These are phyloP conservation scores for Ischnus inquisitorius DNA, from an alignment of 2,888 invertebrate species.

Conservation along the genomic window DNA sequence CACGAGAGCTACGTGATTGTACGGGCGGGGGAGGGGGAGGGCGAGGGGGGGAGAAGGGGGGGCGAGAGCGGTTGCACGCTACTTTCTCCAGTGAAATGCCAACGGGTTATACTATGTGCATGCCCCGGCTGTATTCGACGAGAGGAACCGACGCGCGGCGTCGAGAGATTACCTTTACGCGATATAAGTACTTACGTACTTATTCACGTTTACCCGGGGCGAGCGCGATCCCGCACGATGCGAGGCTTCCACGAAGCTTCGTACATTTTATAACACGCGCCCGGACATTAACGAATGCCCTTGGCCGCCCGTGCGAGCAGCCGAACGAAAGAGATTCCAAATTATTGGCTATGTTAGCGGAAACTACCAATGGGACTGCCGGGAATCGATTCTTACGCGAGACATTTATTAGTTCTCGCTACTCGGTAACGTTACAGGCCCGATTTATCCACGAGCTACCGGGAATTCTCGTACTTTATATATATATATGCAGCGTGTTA, in stretches of 20 bases:
- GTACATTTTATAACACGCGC: constrained; percentile 4
- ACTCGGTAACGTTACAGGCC: constrained; percentile 1
- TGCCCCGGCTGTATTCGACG: constrained; percentile 23
- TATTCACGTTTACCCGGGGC: constrained; percentile 40
- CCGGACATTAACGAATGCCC: constrained; percentile 8
- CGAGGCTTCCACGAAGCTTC: neutral
- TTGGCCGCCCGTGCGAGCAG: neutral
- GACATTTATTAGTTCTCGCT: constrained; percentile 13
- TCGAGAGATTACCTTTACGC: constrained; percentile 58
- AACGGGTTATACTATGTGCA: constrained; percentile 74
- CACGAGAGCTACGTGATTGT: neutral
- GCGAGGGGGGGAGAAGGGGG: constrained; percentile 22
- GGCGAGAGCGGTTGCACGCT: constrained; percentile 74
- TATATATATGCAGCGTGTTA: neutral
- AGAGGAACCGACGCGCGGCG: constrained; percentile 62
- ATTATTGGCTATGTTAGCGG: neutral
- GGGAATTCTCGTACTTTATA: constrained; percentile 26
- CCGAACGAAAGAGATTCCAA: neutral
- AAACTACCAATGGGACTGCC: constrained; percentile 8
- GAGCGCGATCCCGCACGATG: neutral
- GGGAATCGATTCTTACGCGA: neutral
- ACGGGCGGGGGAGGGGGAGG: neutral
- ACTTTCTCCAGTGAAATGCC: constrained; percentile 84
- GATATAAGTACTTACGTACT: constrained; percentile 27
- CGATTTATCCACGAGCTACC: constrained; percentile 16